Evolutionary conservation across 2,113 vertebrate species (phyloP).

Genomic region (Campylomormyrus tamandua): DNA sequence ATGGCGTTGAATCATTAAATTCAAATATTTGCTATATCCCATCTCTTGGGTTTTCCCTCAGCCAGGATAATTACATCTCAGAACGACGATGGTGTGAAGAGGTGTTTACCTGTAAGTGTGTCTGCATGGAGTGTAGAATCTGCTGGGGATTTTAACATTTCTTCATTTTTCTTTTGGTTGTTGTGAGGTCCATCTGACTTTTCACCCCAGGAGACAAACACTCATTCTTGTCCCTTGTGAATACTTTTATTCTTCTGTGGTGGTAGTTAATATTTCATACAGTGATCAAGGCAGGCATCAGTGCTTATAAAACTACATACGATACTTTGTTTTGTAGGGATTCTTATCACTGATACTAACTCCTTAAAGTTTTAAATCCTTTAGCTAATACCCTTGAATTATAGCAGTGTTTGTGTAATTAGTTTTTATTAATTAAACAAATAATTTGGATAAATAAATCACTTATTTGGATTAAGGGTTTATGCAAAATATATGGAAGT

Average conservation of each 20-base stretch:
- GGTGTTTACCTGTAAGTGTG: neutral
- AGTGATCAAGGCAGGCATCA: neutral
- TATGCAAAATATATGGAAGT: neutral
- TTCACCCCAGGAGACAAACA: neutral
- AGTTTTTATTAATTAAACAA: neutral
- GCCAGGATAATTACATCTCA: neutral
- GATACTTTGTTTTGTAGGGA: neutral
- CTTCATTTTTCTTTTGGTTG: neutral
- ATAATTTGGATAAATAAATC: neutral
- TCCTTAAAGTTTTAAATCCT: neutral
- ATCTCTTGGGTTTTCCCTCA: neutral
- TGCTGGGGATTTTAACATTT: neutral
- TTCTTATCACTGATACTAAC: neutral
- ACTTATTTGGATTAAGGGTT: neutral
- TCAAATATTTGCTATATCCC: neutral
- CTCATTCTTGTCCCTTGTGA: neutral
- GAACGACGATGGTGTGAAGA: neutral
- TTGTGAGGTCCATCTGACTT: neutral
- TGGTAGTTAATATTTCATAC: neutral
- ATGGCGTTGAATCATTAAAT: neutral
- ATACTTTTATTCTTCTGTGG: neutral
- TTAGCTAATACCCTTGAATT: neutral
- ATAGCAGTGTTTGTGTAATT: neutral
- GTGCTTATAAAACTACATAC: neutral
- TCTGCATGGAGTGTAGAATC: neutral